Evolutionary conservation across 2,888 invertebrate species (phyloP).

Genomic region (Idaea biselata): DNA sequence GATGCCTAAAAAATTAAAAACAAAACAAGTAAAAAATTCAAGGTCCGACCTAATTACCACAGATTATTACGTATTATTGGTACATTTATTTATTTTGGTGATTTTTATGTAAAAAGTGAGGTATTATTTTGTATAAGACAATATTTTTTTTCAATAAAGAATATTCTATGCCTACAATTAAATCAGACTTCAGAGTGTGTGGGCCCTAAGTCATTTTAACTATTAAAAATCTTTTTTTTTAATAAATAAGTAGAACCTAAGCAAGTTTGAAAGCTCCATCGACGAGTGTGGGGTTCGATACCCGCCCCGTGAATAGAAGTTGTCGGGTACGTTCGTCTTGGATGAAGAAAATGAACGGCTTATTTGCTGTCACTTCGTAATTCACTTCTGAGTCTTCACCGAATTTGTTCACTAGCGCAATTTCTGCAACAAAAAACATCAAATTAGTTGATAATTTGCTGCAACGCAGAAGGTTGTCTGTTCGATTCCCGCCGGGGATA

Average conservation of each 20-base stretch:
- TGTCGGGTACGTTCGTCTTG: conserved; percentile 88
- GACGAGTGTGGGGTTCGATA: conserved; percentile 81
- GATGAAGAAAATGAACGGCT: conserved; percentile 90
- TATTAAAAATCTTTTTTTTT: neutral
- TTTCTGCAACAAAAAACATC: conserved; percentile 64
- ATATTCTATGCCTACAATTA: neutral
- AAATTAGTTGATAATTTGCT: neutral
- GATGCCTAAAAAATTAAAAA: neutral
- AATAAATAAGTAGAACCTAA: neutral
- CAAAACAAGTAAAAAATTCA: too few relatives aligned
- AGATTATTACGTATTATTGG: too few relatives aligned
- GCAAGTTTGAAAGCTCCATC: conserved; percentile 48
- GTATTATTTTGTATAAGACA: neutral
- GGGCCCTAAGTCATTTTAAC: neutral
- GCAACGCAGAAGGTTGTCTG: too few relatives aligned
- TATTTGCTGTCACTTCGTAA: conserved; percentile 84
- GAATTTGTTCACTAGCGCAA: conserved; percentile 87
- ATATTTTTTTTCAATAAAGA: neutral
- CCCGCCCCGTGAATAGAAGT: conserved; percentile 87
- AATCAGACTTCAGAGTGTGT: neutral
- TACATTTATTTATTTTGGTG: neutral
- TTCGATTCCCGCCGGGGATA: too few relatives aligned
- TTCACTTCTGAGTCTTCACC: conserved; percentile 79
- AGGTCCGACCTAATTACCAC: too few relatives aligned
- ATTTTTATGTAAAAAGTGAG: neutral